A percentile compares a stretch with the other conserved stretches of the same genome.
Evolutionary conservation across 2,888 invertebrate species (phyloP).

Genomic region (Ochropacha duplaris): DNA sequence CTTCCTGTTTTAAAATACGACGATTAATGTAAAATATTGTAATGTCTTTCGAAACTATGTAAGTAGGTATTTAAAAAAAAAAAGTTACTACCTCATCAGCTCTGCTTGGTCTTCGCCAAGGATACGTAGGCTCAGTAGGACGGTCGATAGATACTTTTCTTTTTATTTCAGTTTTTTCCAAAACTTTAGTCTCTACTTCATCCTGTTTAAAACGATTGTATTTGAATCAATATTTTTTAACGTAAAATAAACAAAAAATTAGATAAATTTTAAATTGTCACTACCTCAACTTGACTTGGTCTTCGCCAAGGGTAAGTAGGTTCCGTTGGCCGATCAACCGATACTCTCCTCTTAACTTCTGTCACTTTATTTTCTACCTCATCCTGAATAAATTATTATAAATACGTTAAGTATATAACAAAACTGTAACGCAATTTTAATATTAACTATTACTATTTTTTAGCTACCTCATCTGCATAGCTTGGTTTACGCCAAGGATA

Average conservation of each 20-base stretch:
- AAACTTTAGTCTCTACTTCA: constrained; percentile 31
- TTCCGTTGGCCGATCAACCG: constrained; percentile 33
- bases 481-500: constrained; percentile 18
- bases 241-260: background rate
- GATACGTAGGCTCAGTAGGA: constrained; percentile 30
- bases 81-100: constrained; percentile 19
- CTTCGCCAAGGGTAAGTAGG: constrained; percentile 31
- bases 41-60: background rate
- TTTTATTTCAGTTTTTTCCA: constrained; percentile 22
- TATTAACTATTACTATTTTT: background rate
- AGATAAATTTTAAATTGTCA: constrained; percentile 5
- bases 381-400: background rate
- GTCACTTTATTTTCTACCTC: constrained; percentile 29
- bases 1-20: background rate
- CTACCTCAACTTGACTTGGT: constrained; percentile 42
- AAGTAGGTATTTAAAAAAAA: background rate
- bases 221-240: background rate
- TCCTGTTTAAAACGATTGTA: constrained; percentile 25
- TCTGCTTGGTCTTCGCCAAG: constrained; percentile 14
- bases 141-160: constrained; percentile 31
- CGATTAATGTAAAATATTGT: background rate
- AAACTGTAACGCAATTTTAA: too few species aligned
- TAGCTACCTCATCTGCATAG: constrained; percentile 34
- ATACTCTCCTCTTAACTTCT: constrained; percentile 37
- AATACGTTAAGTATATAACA: background rate